A percentile compares a stretch with the other conserved stretches of the same genome.
These are phyloP conservation scores for Chaenogobius annularis DNA, from an alignment of 2,113 vertebrate species.

Conservation along the genomic window DNA sequence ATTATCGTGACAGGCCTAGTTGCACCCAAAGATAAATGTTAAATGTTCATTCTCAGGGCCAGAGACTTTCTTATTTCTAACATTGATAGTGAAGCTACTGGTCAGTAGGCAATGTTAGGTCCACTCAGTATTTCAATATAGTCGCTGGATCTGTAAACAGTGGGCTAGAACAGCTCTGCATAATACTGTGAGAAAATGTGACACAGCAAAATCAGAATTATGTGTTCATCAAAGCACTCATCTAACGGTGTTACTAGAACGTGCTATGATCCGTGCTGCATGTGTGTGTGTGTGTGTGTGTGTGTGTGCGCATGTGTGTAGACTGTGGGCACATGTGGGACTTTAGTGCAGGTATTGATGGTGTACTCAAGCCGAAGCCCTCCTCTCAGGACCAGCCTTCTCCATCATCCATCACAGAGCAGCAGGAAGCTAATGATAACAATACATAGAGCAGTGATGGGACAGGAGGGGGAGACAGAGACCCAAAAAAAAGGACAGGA, in stretches of 20 bases:
- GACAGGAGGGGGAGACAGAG: constrained; percentile 16
- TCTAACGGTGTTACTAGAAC: neutral
- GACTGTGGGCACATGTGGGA: constrained; percentile 5
- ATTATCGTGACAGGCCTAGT: no score
- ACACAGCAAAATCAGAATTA: no score
- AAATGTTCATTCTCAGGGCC: neutral
- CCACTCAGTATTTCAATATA: no score
- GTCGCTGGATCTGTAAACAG: no score
- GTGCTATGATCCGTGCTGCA: neutral
- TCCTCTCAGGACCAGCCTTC: constrained; percentile 34
- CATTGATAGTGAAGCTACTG: neutral
- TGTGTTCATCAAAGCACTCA: neutral
- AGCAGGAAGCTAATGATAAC: constrained; percentile 59
- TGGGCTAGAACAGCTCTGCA: no score
- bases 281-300: no score
- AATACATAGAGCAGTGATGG: constrained; percentile 40
- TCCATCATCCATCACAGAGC: constrained; percentile 63
- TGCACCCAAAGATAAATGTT: no score
- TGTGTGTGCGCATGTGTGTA: no score
- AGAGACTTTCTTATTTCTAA: neutral
- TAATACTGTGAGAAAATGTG: neutral
- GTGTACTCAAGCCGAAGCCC: constrained; percentile 40
- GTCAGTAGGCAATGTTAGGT: no score
- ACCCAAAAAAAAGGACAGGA: constrained; percentile 10
- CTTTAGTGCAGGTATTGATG: constrained; percentile 51